Base-by-base conservation (phyloP, 1,140 invertebrate genomes). In the Panagrolaimus sp. region DNA sequence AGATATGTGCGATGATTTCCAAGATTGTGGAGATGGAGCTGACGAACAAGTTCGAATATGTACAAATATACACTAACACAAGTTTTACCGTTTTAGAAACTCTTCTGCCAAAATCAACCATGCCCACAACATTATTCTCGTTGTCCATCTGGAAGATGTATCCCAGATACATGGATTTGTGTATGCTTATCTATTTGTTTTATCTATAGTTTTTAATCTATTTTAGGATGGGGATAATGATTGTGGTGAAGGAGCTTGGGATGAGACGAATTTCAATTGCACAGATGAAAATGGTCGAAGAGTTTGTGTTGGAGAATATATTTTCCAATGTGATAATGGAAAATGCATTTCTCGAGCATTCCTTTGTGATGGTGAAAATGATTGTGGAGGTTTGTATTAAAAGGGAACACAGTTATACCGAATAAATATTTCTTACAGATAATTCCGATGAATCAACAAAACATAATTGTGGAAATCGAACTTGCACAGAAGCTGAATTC, bases 271-370 rank as follows among this genome's bases (percentile, higher is more conserved):
- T 47, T 72, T 79, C 28, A 82, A 82, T 64, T 82, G 80, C 71
- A 82, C 80, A 15, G 80, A 82, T 67, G 46, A 76, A 1, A 43
- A 58, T 32, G 80, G 80, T 26, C 78, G 78, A 68, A 72, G 73
- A 26, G 68, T 82, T 46, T 82, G 80, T 48, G 79, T 82, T 32
- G 80, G 80, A 12, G 72, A 83, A n/a, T 82, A 82, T 64, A 68
- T 82, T 7, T 83, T 83, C 75, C 94, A 93, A 0, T 98, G 95
- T 80, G 91, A 92, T 78, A 96, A 96, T 84, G 94, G 93, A 7
- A 95, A 94, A 79, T 98, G 95, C 83, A 94, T 98, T 73, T 92
- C 92, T 0, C 87, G 91, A 70, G 94, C 92, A 71, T 98, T 97
- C 83, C 92, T 95, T n/a, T 98, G 96, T 81, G 94, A 98, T 83